Conservation (phyloP, 2,888 invertebrate genomes). For the Tigriopus californicus region DNA sequence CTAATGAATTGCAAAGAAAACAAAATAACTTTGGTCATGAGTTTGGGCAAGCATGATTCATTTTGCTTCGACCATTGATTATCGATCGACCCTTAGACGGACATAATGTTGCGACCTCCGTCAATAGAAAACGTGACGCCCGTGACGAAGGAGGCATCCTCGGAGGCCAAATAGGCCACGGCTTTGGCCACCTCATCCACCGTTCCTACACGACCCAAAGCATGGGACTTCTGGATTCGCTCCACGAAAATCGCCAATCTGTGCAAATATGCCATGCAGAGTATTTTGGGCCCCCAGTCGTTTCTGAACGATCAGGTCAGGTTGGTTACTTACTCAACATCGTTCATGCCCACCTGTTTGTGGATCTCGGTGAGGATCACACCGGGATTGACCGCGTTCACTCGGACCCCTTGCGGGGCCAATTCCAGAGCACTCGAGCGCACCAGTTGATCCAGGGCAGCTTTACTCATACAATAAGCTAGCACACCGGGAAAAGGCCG, state of each 20-base stretch:
- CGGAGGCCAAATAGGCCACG: slow-evolving; percentile 78
- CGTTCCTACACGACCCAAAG: slow-evolving; percentile 65
- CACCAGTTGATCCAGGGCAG: slow-evolving; percentile 86
- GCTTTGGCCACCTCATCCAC: slow-evolving; percentile 69
- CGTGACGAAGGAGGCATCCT: slow-evolving; percentile 63
- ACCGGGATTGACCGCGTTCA: slow-evolving; percentile 79
- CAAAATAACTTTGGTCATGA: too few species aligned
- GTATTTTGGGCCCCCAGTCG: too few species aligned
- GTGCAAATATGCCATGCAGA: too few species aligned
- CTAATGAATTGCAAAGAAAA: too few species aligned
- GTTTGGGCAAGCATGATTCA: too few species aligned
- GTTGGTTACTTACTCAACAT: neutral
- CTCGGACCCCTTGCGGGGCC: slow-evolving; percentile 47
- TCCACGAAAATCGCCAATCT: slow-evolving; percentile 45
- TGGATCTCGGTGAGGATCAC: slow-evolving; percentile 77
- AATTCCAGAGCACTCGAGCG: slow-evolving; percentile 73
- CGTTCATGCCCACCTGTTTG: slow-evolving; percentile 41
- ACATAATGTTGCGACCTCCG: slow-evolving; percentile 84
- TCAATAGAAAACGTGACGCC: slow-evolving; percentile 75
- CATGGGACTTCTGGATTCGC: slow-evolving; percentile 68
- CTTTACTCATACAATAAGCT: slow-evolving; percentile 81
- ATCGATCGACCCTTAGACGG: too few species aligned
- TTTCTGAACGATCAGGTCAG: too few species aligned
- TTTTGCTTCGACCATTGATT: too few species aligned
- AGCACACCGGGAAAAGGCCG: slow-evolving; percentile 73